These are phyloP conservation scores for Helicorthomorpha holstii DNA, from an alignment of 1,140 invertebrate genomes.

Conservation along the genomic window DNA sequence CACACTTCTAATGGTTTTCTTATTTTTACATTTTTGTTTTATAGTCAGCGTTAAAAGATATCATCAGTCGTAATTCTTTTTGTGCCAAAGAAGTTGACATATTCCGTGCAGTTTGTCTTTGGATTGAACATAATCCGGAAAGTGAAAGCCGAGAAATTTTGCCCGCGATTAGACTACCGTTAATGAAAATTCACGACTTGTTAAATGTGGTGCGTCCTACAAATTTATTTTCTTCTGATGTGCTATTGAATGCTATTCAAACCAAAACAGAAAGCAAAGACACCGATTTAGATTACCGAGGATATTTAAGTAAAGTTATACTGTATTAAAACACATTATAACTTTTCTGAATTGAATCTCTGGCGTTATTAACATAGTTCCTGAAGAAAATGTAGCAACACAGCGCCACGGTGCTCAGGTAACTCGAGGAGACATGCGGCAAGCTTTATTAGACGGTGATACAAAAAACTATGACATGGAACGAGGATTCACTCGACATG, in stretches of 20 bases:
- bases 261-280: constrained; percentile 55
- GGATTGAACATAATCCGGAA: constrained; percentile 61
- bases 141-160: constrained; percentile 30
- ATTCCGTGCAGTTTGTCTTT: constrained; percentile 68
- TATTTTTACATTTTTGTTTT: constrained; percentile 14
- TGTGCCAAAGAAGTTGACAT: constrained; percentile 91
- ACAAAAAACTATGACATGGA: constrained; percentile 76
- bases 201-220: constrained; percentile 72
- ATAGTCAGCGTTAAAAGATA: constrained; percentile 52
- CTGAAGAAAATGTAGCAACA: constrained; percentile 81
- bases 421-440: constrained; percentile 67
- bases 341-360: background rate
- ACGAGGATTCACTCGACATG: constrained; percentile 76
- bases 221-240: constrained; percentile 65
- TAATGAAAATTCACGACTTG: constrained; percentile 74
- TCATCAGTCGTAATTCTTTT: constrained; percentile 86
- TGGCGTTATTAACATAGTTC: constrained; percentile 38
- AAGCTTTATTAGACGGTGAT: constrained; percentile 74
- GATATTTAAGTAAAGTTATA: constrained; percentile 45
- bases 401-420: constrained; percentile 58
- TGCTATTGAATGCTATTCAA: constrained; percentile 84
- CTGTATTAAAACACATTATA: no score
- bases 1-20: no score
- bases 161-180: constrained; percentile 51
- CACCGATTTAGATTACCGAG: constrained; percentile 59